Conservation (phyloP, 2,888 invertebrate genomes). For the Mythimna pallens region DNA sequence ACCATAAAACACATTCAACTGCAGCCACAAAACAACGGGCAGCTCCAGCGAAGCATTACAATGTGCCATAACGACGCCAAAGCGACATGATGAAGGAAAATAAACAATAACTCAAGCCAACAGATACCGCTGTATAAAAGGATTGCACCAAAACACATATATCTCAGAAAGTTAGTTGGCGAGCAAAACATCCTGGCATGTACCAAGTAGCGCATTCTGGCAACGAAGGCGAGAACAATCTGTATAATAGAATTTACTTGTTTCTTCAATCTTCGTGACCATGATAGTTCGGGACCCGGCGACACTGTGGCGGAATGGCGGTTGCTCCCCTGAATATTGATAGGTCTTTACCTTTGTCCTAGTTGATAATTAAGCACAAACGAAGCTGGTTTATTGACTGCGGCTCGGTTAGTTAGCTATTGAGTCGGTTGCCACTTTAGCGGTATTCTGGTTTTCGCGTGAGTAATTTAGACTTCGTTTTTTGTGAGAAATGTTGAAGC, state of each 20-base stretch:
- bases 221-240: constrained; percentile 88
- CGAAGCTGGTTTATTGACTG: constrained; percentile 52
- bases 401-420: constrained; percentile 48
- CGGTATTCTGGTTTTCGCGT: constrained; percentile 30
- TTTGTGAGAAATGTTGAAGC: constrained; percentile 26
- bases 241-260: constrained; percentile 86
- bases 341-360: constrained; percentile 61
- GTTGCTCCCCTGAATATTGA: constrained; percentile 65
- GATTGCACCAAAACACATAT: constrained; percentile 85
- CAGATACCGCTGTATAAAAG: constrained; percentile 81
- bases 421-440: constrained; percentile 38
- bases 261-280: constrained; percentile 71
- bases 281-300: constrained; percentile 66
- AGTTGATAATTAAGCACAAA: constrained; percentile 64
- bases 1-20: constrained; percentile 25
- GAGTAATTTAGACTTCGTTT: constrained; percentile 36
- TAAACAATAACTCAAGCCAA: constrained; percentile 80
- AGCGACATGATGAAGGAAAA: constrained; percentile 73
- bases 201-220: constrained; percentile 81
- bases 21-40: constrained; percentile 26
- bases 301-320: constrained; percentile 71
- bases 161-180: constrained; percentile 88
- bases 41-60: constrained; percentile 33
- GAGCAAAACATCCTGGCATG: constrained; percentile 81
- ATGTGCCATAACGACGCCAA: constrained; percentile 60